A percentile compares a stretch with the other conserved stretches of the same genome.
These are phyloP conservation scores for Brachirus orientalis DNA, from an alignment of 2,113 vertebrate genomes.

Conservation along the genomic window DNA sequence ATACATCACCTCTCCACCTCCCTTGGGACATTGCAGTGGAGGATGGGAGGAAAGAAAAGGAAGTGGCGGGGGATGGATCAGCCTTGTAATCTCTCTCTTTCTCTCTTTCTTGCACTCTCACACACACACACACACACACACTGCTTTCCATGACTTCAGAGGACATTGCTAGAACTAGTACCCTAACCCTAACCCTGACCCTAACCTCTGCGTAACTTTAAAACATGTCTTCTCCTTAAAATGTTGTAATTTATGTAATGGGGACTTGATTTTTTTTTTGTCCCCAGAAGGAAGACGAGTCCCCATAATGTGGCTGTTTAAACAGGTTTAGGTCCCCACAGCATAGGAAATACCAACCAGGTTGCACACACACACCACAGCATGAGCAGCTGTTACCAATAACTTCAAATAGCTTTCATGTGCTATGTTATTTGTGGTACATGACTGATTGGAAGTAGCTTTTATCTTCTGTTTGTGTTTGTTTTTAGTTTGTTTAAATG, in stretches of 20 bases:
- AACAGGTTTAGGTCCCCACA: too few species aligned
- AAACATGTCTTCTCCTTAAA: too few species aligned
- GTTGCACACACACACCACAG: neutral
- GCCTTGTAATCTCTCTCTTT: conserved; percentile 16
- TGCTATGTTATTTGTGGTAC: conserved; percentile 64
- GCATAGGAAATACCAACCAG: too few species aligned
- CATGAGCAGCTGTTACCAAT: conserved; percentile 68
- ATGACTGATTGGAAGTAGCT: conserved; percentile 38
- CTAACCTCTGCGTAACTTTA: too few species aligned
- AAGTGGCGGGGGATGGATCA: conserved; percentile 7
- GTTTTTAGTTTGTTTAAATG: neutral
- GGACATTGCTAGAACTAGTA: too few species aligned
- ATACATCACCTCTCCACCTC: conserved; percentile 76
- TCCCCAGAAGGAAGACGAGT: too few species aligned
- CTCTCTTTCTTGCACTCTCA: neutral
- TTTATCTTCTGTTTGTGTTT: neutral
- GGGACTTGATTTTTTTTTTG: too few species aligned
- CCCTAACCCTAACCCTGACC: too few species aligned
- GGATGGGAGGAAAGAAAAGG: conserved; percentile 51
- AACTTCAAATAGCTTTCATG: conserved; percentile 65
- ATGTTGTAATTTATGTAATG: too few species aligned
- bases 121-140: conserved; percentile 15
- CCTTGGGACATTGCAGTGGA: conserved; percentile 61
- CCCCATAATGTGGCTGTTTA: too few species aligned
- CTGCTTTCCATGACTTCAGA: too few species aligned